Conservation (phyloP, 2,113 vertebrate species). For the Strix uralensis region DNA sequence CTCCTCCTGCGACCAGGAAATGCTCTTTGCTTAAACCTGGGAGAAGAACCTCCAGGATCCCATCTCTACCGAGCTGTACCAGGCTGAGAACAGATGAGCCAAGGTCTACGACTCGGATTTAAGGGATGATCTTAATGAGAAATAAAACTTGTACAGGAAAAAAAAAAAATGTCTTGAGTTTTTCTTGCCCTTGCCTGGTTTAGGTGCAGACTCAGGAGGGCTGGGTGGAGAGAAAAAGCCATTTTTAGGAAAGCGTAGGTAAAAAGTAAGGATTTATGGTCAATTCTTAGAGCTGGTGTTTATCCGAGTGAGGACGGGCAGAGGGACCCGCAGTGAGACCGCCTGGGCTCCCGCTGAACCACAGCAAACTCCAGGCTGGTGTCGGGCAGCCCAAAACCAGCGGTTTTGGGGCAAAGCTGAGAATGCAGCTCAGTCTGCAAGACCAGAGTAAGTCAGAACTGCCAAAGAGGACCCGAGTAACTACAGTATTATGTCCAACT, state of each 20-base stretch:
- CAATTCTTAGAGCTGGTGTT: not conserved
- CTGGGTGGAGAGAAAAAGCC: not conserved
- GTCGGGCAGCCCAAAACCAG: not conserved
- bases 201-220: fast-evolving
- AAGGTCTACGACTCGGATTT: no score
- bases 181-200: fast-evolving
- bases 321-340: fast-evolving
- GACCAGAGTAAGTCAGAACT: not conserved
- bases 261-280: not conserved
- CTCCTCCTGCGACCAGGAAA: slow-evolving; percentile 57
- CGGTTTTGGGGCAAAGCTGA: not conserved
- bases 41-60: fast-evolving
- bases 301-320: fast-evolving
- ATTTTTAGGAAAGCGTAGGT: fast-evolving
- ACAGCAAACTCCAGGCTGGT: not conserved
- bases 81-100: no score
- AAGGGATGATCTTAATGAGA: not conserved
- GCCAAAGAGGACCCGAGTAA: not conserved
- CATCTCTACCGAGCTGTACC: fast-evolving
- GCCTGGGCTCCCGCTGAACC: not conserved
- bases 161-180: not conserved
- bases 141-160: slow-evolving; percentile 41
- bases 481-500: no score
- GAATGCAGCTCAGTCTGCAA: fast-evolving
- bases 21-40: not conserved